Percentiles rank a stretch among this genome's conserved stretches.
Conservation (phyloP, 2,113 vertebrate genomes). For the Psophia crepitans region DNA sequence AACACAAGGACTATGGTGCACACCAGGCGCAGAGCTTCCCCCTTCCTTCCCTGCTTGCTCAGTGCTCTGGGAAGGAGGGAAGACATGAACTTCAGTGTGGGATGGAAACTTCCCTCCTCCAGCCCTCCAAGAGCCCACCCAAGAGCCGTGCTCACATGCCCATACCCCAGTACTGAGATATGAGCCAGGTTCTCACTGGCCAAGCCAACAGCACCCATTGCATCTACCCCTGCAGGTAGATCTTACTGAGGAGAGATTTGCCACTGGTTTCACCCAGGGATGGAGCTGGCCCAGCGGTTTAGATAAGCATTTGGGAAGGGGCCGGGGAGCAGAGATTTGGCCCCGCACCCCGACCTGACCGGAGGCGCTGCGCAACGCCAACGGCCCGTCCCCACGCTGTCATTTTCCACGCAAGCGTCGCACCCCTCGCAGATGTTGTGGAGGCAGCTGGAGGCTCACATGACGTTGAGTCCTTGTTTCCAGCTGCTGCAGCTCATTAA, state of each 20-base stretch:
- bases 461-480: background rate
- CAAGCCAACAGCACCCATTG: background rate
- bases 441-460: background rate
- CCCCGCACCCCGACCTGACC: rapidly evolving
- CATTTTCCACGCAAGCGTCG: background rate
- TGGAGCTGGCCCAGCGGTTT: background rate
- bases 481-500: background rate
- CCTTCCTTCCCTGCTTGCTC: background rate
- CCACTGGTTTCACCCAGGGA: background rate
- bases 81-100: background rate
- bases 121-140: background rate
- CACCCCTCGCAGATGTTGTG: background rate
- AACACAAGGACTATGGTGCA: rapidly evolving
- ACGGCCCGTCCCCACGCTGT: rapidly evolving
- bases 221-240: background rate
- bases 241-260: background rate
- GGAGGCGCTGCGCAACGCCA: rapidly evolving
- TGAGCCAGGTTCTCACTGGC: background rate
- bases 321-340: background rate
- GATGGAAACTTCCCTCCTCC: background rate
- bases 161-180: rapidly evolving
- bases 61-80: background rate
- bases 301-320: background rate
- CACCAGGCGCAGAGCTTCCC: rapidly evolving
- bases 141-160: background rate